Evolutionary conservation across 2,888 invertebrate species (phyloP).

Genomic region (Agonum fuliginosum): DNA sequence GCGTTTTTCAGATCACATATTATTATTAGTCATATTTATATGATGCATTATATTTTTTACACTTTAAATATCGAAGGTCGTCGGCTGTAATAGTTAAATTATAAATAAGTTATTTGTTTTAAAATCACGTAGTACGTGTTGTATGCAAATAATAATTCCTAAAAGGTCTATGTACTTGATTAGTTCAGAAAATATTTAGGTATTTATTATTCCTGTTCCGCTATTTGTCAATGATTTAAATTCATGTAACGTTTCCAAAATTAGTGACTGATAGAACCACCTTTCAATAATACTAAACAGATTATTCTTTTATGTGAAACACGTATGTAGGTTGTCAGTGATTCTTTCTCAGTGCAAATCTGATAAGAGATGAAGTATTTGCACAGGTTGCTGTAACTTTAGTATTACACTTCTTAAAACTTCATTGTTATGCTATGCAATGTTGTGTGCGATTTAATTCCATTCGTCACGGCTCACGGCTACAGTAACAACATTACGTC

Average conservation of each 20-base stretch:
- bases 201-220: no score
- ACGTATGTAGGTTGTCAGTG: no score
- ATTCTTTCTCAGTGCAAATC: conserved; percentile 32
- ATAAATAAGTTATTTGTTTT: background rate
- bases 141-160: background rate
- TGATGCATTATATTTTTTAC: no score
- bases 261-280: no score
- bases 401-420: conserved; percentile 26
- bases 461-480: conserved; percentile 40
- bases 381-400: conserved; percentile 25
- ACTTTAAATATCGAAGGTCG: conserved; percentile 7
- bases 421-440: conserved; percentile 33
- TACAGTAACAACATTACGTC: conserved; percentile 47
- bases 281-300: no score
- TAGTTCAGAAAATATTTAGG: no score
- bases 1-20: no score
- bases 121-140: background rate
- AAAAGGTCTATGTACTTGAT: background rate
- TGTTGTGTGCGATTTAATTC: conserved; percentile 29
- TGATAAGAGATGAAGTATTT: conserved; percentile 29
- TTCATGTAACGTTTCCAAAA: no score
- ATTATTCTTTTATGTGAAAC: no score
- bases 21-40: no score
- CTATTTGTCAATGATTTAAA: no score
- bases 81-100: background rate